phyloP scores from a whole-genome alignment of 2,888 invertebrate species.

The Lasioglossum figueresi region DNA sequence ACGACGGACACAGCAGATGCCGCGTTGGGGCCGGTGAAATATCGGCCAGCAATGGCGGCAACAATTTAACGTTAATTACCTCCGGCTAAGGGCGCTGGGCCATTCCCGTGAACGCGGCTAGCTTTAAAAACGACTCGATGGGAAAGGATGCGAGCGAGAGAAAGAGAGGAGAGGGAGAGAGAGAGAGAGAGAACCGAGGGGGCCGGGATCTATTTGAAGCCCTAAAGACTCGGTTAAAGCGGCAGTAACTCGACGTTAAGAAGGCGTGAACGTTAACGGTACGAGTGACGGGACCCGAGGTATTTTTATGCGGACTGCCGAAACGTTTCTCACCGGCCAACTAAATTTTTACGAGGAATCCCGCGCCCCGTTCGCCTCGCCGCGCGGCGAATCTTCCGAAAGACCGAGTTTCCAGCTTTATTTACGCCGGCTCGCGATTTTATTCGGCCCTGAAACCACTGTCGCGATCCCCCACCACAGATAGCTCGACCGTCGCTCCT shows the following conservation, averaged over 20 bases:
- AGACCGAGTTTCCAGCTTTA: conserved; percentile 27
- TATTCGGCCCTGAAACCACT: conserved; percentile 27
- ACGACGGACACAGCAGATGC: conserved; percentile 49
- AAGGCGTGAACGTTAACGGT: conserved; percentile 72
- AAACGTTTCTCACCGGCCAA: conserved; percentile 56
- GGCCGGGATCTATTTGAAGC: conserved; percentile 78
- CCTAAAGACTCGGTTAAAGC: conserved; percentile 81
- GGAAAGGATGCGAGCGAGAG: conserved; percentile 45
- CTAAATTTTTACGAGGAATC: conserved; percentile 58
- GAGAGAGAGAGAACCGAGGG: conserved; percentile 12
- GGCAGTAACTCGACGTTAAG: conserved; percentile 79
- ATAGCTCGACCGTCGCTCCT: not conserved
- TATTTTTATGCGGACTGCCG: conserved; percentile 75
- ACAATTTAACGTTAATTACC: conserved; percentile 71
- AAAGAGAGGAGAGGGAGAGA: not conserved
- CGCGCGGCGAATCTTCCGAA: conserved; percentile 14
- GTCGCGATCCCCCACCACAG: conserved; percentile 6
- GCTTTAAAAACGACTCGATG: conserved; percentile 67
- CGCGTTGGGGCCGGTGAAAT: conserved; percentile 37
- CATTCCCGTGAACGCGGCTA: conserved; percentile 36
- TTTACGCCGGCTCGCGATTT: conserved; percentile 28
- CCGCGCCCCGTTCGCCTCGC: conserved; percentile 11
- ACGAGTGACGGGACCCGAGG: conserved; percentile 67
- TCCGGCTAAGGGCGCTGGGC: conserved; percentile 43
- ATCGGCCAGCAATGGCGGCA: conserved; percentile 55